Evolutionary conservation across 2,797 vertebrate genomes (phyloP), one percentile per base, ranked within the genome.

Genomic region (Octomys mimax): DNA sequence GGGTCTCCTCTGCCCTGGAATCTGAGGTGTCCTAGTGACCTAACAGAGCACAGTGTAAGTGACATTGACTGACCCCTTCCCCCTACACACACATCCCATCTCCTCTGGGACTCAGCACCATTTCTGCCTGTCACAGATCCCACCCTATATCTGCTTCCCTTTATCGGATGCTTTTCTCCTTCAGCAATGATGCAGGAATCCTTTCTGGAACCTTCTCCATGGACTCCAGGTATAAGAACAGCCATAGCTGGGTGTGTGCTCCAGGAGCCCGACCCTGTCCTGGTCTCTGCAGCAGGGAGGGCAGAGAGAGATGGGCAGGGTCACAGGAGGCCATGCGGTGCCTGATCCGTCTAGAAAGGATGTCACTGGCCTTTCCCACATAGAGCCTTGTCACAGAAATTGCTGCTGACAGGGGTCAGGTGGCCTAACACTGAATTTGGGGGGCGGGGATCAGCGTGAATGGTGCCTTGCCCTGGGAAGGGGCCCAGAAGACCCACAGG

Each of bases 281-380:
- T 13, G 87, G n/a, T n/a, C 12, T 5, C 26, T 0, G 2, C 7
- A 42, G 64, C 61, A 70, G 24, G 71, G 91, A 54, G 9, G 0
- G 70, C n/a, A 46, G 36, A 24, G 12, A 78, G 89, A 81, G 39
- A 87, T 12, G 28, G 28, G 81, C 64, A 84, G 73, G 83, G 94
- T 81, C 68, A 94, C 89, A 73, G 92, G 81, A 95, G 93, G 87
- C 84, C 16, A 0, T 26, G 62, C 80, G 87, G 94, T 93, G 79
- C 80, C 91, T 85, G 94, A 94, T 92, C 84, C 18, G 1, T 81
- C 88, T 94, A 70, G 87, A 96, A 96, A 97, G 89, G 52, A 87
- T 92, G 96, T 95, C 84, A 70, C 95, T 96, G 96, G 96, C 95
- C 95, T 97, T 97, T 97, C 94, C 84, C 97, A 97, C 96, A 94